Conservation (phyloP, 2,888 invertebrate genomes). For the Clitarchus hookeri region DNA sequence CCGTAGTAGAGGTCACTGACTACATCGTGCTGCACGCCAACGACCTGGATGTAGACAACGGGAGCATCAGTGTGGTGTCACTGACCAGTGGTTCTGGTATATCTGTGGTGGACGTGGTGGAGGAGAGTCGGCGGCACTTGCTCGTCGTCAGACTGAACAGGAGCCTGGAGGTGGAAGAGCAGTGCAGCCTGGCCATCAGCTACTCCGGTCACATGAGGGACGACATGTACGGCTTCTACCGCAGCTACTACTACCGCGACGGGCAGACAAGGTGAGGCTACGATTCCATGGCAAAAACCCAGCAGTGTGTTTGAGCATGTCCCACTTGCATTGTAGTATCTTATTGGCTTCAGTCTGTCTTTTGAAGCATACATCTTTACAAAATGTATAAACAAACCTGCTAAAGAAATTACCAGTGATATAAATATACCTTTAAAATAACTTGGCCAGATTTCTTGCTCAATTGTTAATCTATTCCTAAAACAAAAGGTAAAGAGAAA, state of each 20-base stretch:
- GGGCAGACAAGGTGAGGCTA: constrained; percentile 59
- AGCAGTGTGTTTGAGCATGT: no score
- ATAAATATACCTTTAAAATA: no score
- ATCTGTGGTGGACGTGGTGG: neutral
- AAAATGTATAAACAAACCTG: no score
- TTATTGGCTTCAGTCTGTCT: no score
- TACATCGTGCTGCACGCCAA: neutral
- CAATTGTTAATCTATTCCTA: no score
- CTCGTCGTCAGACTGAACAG: neutral
- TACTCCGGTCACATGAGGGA: constrained; percentile 62
- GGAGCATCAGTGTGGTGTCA: neutral
- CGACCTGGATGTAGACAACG: neutral
- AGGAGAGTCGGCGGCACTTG: neutral
- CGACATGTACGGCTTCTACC: constrained; percentile 65
- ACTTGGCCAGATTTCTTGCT: no score
- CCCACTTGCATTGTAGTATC: no score
- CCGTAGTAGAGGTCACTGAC: neutral
- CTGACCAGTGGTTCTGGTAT: neutral
- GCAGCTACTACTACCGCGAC: constrained; percentile 60
- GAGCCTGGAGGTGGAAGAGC: neutral
- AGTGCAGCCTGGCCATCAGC: constrained; percentile 58
- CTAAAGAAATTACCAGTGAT: no score
- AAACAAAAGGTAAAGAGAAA: no score
- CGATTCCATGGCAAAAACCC: neutral
- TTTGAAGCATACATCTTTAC: no score